phyloP scores from a whole-genome alignment of 2,888 invertebrate species.

The Hemicrepidius hirtus region DNA sequence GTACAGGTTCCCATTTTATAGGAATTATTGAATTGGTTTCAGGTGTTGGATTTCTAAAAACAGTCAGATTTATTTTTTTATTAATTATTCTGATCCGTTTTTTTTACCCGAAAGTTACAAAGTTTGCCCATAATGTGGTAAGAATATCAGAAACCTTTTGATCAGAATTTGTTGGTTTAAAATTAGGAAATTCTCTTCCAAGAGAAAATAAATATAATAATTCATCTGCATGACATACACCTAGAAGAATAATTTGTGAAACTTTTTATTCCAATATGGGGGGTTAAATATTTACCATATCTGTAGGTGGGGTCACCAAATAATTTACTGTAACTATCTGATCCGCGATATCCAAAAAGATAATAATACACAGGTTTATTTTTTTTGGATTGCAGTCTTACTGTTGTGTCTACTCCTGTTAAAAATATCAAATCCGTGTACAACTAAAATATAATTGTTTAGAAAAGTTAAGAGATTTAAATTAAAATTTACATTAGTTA shows the following conservation, averaged over 20 bases:
- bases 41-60: conserved; percentile 80
- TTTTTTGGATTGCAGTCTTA: conserved; percentile 74
- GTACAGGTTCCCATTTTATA: conserved; percentile 77
- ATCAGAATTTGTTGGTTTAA: conserved; percentile 68
- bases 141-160: conserved; percentile 77
- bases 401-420: conserved; percentile 61
- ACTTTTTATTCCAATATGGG: conserved; percentile 7
- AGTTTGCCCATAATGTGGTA: conserved; percentile 81
- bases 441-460: neutral
- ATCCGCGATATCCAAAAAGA: conserved; percentile 28
- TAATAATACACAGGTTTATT: conserved; percentile 80
- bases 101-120: conserved; percentile 22
- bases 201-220: conserved; percentile 76
- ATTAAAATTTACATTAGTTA: conserved; percentile 71
- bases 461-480: neutral
- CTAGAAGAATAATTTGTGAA: conserved; percentile 61
- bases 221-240: conserved; percentile 89
- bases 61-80: no score
- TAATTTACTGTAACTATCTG: conserved; percentile 1
- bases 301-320: conserved; percentile 18
- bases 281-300: conserved; percentile 29
- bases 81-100: neutral
- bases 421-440: conserved; percentile 1
- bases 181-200: conserved; percentile 23
- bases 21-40: conserved; percentile 69